Conservation (phyloP, 2,888 invertebrate genomes). For the Eutolmus rufibarbis region DNA sequence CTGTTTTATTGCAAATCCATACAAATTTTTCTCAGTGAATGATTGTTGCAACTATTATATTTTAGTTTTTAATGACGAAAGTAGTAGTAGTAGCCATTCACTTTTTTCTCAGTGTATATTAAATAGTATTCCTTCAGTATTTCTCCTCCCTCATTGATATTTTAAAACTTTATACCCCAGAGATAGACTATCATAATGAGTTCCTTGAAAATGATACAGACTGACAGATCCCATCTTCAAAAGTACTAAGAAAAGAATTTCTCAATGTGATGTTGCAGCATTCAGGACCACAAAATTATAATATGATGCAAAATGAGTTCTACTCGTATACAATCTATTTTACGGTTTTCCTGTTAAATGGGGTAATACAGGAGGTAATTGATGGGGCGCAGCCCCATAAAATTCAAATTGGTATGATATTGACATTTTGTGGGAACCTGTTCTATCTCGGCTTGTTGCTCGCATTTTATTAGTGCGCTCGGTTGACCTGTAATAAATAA, state of each 20-base stretch:
- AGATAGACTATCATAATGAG: not conserved
- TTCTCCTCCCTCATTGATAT: too few relatives aligned
- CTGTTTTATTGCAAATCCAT: too few relatives aligned
- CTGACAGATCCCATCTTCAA: not conserved
- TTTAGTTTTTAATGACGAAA: too few relatives aligned
- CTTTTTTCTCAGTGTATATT: too few relatives aligned
- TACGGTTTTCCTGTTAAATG: not conserved
- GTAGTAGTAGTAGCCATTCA: too few relatives aligned
- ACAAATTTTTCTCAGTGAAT: too few relatives aligned
- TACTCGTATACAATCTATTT: not conserved
- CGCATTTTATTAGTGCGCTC: constrained; percentile 26
- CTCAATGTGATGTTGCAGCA: not conserved
- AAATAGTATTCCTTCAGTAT: too few relatives aligned
- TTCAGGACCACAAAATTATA: not conserved
- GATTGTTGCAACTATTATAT: too few relatives aligned
- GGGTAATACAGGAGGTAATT: not conserved
- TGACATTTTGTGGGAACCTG: constrained; percentile 31
- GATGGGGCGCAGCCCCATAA: not conserved
- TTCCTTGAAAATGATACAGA: not conserved
- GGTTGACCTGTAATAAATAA: constrained; percentile 43
- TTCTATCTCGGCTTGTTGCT: constrained; percentile 36
- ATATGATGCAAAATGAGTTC: not conserved
- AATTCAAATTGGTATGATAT: constrained; percentile 14
- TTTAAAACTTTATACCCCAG: too few relatives aligned
- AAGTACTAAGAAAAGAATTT: not conserved